phyloP scores from a whole-genome alignment of 2,888 invertebrate genomes.

The Drosophila mimica region DNA sequence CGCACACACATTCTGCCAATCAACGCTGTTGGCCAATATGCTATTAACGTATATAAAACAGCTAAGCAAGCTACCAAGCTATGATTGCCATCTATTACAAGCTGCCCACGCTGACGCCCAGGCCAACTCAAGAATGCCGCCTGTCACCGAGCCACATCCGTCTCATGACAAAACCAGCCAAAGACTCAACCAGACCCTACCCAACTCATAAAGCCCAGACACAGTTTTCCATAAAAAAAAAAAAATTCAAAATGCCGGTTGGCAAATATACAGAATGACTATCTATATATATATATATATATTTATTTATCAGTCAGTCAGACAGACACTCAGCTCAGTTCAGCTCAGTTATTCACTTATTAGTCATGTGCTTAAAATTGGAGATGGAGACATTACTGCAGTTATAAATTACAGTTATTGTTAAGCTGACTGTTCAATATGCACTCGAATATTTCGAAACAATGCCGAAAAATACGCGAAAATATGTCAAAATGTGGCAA shows the following conservation, averaged over 20 bases:
- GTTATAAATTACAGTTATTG: slow-evolving; percentile 9
- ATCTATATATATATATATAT: no score
- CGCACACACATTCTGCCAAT: not conserved
- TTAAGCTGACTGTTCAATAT: slow-evolving; percentile 19
- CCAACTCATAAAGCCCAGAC: slow-evolving; percentile 30
- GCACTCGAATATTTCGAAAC: slow-evolving; percentile 27
- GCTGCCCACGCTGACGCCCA: slow-evolving; percentile 71
- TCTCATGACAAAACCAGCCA: slow-evolving; percentile 48
- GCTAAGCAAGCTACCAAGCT: slow-evolving; percentile 16
- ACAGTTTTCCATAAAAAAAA: slow-evolving; percentile 50
- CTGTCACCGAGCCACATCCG: slow-evolving; percentile 72
- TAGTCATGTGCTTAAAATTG: slow-evolving; percentile 64
- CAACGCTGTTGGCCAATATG: slow-evolving; percentile 17
- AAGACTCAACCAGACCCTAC: slow-evolving; percentile 22
- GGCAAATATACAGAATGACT: slow-evolving; percentile 27
- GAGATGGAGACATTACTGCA: slow-evolving; percentile 57
- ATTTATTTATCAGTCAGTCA: slow-evolving; percentile 13
- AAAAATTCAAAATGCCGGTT: slow-evolving; percentile 39
- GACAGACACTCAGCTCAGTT: slow-evolving; percentile 22
- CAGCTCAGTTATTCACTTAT: slow-evolving; percentile 24
- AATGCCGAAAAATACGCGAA: slow-evolving; percentile 26
- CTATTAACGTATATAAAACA: slow-evolving; percentile 6
- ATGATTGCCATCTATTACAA: slow-evolving; percentile 44
- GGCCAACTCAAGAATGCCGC: slow-evolving; percentile 60
- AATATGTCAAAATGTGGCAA: slow-evolving; percentile 56